phyloP scores from a whole-genome alignment of 1,140 invertebrate genomes.

The Parapsyche elsis region DNA sequence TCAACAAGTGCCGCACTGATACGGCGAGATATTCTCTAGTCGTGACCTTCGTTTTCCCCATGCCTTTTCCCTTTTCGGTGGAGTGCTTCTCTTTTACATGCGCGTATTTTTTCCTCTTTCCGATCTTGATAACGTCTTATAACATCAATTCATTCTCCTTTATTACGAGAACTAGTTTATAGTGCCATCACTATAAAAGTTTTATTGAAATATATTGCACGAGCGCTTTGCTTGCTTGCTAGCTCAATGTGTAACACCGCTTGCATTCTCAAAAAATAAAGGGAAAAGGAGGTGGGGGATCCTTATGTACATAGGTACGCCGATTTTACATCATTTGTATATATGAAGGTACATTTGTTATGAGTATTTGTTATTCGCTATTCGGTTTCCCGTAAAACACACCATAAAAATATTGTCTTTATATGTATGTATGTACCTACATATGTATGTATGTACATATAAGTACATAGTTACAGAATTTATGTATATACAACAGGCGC shows the following conservation, averaged over 20 bases:
- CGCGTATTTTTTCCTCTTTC: conserved; percentile 11
- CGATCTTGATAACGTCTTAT: conserved; percentile 28
- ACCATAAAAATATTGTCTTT: conserved; percentile 4
- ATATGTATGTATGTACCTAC: neutral
- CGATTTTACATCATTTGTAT: conserved; percentile 27
- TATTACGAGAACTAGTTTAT: conserved; percentile 33
- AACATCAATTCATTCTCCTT: conserved; percentile 28
- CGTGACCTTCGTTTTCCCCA: conserved; percentile 18
- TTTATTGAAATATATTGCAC: conserved; percentile 32
- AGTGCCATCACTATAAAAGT: conserved; percentile 32
- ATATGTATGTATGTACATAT: neutral
- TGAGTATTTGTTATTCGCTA: conserved; percentile 17
- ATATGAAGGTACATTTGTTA: conserved; percentile 21
- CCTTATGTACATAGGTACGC: neutral
- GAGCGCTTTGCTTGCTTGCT: neutral
- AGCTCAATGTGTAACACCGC: neutral
- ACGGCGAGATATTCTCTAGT: neutral
- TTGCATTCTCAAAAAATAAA: conserved; percentile 6
- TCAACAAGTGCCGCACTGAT: conserved; percentile 28
- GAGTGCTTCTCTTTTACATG: conserved; percentile 6
- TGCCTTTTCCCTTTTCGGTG: neutral
- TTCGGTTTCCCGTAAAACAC: conserved; percentile 25
- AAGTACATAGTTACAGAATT: neutral
- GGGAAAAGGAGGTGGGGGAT: neutral
- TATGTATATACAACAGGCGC: neutral